Evolutionary conservation across 2,888 invertebrate species (phyloP).

Genomic region (Cordilura impudica): DNA sequence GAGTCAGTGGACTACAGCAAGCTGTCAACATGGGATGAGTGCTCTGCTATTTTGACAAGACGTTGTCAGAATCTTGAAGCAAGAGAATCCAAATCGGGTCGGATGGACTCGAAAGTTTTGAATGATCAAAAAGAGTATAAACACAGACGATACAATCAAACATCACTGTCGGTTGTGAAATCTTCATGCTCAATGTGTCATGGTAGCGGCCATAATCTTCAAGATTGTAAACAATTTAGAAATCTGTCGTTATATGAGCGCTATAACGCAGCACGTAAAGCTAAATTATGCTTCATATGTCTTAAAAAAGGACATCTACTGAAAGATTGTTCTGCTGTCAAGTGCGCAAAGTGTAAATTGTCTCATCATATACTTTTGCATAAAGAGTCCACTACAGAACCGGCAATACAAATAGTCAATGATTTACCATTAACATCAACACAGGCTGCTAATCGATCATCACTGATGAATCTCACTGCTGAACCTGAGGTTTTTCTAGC

Average conservation of each 20-base stretch:
- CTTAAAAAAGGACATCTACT: background rate
- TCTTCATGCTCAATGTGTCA: background rate
- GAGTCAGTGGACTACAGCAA: conserved; percentile 53
- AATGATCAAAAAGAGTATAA: background rate
- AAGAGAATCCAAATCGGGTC: conserved; percentile 29
- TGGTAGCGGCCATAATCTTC: background rate
- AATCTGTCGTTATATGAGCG: background rate
- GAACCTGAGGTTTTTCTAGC: conserved; percentile 39
- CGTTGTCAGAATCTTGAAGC: conserved; percentile 56
- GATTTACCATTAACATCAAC: background rate
- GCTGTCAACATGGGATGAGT: conserved; percentile 48
- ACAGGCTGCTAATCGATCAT: background rate
- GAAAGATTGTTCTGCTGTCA: background rate
- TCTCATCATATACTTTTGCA: conserved; percentile 7
- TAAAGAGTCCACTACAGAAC: background rate
- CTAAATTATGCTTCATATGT: background rate
- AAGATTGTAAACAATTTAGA: background rate
- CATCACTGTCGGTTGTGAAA: background rate
- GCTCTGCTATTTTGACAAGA: conserved; percentile 36
- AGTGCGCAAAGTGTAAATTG: background rate
- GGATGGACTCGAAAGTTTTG: background rate
- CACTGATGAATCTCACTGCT: background rate
- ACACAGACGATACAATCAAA: background rate
- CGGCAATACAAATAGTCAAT: background rate
- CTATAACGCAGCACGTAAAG: background rate